Base-by-base conservation (phyloP, 2,888 invertebrate species). In the Timandra comae region DNA sequence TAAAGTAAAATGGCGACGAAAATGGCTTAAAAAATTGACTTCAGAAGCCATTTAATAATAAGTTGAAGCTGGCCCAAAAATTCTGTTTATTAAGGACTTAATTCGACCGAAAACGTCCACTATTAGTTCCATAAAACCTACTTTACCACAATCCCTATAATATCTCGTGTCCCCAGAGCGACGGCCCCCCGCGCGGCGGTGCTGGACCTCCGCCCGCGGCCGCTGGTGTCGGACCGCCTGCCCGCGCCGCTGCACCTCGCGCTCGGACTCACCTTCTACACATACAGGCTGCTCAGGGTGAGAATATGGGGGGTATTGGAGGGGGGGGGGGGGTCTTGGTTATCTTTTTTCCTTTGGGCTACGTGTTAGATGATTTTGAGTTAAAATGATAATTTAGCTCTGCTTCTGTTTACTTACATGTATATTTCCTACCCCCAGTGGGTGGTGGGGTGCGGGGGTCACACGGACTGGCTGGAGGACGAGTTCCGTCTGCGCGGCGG, bases 391-490 rank as follows among this genome's bases (percentile, higher is more conserved):
- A n/a, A n/a, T n/a, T n/a, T n/a, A n/a, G n/a, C n/a, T n/a, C n/a
- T n/a, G n/a, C n/a, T n/a, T n/a, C n/a, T n/a, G n/a, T n/a, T n/a
- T n/a, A n/a, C n/a, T n/a, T n/a, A n/a, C n/a, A 4, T 1, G 1
- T 8, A 16, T 10, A 27, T n/a, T 4, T 11, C 6, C n/a, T n/a
- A n/a, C n/a, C 16, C 25, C 2, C 63, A 86, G 85, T 84, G 80
- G 76, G 0, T 65, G 12, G 27, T 58, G 1, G 80, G 84, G 0
- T 46, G 53, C 30, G 79, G 84, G 0, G 34, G 52, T 0, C 63
- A 85, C 51, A 68, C 72, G 0, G 85, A 84, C 58, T 86, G 81
- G 78, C 43, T 85, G 34, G 79, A 82, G 29, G 60, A 70, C 10
- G 40, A 31, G 2, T 52, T 57, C 29, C 43, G 63, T 7, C 56